Evolutionary conservation across 2,888 invertebrate genomes (phyloP).

Genomic region (Lasiommata megera): DNA sequence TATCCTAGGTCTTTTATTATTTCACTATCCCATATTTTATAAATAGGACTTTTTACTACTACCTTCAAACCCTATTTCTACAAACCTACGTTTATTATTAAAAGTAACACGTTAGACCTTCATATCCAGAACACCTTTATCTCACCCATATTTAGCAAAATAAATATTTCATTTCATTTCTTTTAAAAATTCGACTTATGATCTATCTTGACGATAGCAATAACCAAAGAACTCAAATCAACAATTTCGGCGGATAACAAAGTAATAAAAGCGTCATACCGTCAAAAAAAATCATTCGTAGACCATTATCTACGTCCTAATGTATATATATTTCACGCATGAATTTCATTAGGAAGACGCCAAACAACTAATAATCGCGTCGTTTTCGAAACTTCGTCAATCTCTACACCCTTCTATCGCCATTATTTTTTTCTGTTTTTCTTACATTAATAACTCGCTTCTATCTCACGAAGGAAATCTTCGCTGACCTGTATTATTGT

Average conservation of each 20-base stretch:
- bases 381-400: conserved; percentile 51
- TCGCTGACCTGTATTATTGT: conserved; percentile 82
- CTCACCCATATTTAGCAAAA: too few relatives aligned
- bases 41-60: too few relatives aligned
- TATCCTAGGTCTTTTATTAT: too few relatives aligned
- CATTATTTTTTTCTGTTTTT: conserved; percentile 77
- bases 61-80: too few relatives aligned
- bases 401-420: conserved; percentile 61
- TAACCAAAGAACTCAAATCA: neutral
- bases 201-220: neutral
- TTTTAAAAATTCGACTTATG: neutral
- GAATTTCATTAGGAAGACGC: conserved; percentile 31
- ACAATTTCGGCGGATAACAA: neutral
- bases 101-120: too few relatives aligned
- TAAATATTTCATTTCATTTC: too few relatives aligned
- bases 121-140: too few relatives aligned
- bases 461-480: conserved; percentile 74
- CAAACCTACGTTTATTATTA: too few relatives aligned
- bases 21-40: too few relatives aligned
- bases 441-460: conserved; percentile 73
- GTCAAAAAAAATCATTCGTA: neutral
- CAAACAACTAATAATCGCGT: conserved; percentile 35
- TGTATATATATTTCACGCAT: conserved; percentile 28
- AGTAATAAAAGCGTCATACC: conserved; percentile 13
- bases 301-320: conserved; percentile 18